Conservation (phyloP, 2,797 vertebrate genomes). For the Pipistrellus pipistrellus region DNA sequence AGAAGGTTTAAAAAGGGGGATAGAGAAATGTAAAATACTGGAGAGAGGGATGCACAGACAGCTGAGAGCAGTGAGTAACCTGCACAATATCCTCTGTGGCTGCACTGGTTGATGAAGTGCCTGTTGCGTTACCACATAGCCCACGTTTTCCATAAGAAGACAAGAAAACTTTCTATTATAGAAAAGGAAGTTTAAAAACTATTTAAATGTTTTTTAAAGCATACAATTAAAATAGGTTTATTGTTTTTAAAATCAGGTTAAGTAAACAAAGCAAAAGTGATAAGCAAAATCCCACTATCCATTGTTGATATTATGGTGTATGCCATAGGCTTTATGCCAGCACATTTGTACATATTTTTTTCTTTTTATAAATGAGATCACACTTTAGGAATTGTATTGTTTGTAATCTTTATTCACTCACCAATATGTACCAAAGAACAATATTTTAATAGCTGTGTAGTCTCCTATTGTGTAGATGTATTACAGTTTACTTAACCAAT, state of each 20-base stretch:
- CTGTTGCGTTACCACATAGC: neutral
- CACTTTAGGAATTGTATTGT: neutral
- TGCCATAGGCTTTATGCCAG: neutral
- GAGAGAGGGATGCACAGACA: neutral
- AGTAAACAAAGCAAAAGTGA: neutral
- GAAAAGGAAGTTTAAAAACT: neutral
- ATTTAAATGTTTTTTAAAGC: neutral
- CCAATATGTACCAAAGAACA: neutral
- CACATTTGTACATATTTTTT: neutral
- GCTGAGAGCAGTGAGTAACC: neutral
- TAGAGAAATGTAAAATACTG: neutral
- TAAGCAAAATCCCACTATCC: neutral
- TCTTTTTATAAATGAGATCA: neutral
- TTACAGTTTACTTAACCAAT: neutral
- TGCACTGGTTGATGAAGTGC: neutral
- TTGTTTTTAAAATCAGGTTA: conserved; percentile 39
- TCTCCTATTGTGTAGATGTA: neutral
- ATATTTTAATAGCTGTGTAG: neutral
- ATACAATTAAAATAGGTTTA: neutral
- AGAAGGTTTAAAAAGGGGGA: neutral
- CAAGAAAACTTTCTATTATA: neutral
- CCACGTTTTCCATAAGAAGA: neutral
- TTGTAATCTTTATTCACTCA: neutral
- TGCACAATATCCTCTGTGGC: neutral
- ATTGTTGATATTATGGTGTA: neutral